phyloP scores from a whole-genome alignment of 2,797 vertebrate genomes.

The Enteromius trimaculatus region DNA sequence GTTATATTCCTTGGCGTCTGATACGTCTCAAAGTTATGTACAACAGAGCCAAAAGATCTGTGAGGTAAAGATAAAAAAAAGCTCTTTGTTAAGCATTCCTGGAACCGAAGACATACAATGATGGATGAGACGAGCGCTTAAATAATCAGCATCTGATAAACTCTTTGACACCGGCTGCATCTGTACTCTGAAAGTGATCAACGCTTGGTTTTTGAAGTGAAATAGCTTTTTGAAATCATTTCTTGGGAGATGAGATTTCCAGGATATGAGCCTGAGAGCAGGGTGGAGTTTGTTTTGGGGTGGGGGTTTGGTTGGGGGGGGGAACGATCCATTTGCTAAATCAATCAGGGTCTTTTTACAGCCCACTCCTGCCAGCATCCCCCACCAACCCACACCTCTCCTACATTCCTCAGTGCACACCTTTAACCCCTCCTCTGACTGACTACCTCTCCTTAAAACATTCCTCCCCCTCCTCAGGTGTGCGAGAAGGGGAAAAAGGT shows the following conservation, averaged over 20 bases:
- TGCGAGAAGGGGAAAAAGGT: neutral
- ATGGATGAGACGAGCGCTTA: constrained; percentile 17
- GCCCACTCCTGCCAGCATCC: constrained; percentile 59
- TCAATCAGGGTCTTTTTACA: constrained; percentile 85
- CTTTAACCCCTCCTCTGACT: constrained; percentile 60
- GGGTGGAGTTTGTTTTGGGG: constrained; percentile 3
- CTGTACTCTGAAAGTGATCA: neutral
- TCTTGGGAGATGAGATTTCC: constrained; percentile 76
- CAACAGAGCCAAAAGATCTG: constrained; percentile 44
- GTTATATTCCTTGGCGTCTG: constrained; percentile 55
- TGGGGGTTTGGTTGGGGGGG: constrained; percentile 31
- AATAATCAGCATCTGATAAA: constrained; percentile 36
- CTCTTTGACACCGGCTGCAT: constrained; percentile 9
- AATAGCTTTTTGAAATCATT: constrained; percentile 49
- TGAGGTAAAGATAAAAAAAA: constrained; percentile 38
- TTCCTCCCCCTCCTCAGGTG: constrained; percentile 73
- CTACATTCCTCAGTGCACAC: constrained; percentile 61
- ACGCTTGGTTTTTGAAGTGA: constrained; percentile 42
- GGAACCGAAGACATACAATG: constrained; percentile 26
- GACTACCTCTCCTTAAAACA: constrained; percentile 56
- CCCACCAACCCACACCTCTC: constrained; percentile 56
- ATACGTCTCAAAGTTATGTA: constrained; percentile 50
- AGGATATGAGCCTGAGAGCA: constrained; percentile 67
- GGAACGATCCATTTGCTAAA: constrained; percentile 83
- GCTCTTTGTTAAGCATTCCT: constrained; percentile 9